phyloP scores from a whole-genome alignment of 2,888 invertebrate genomes.

The Deroplatys truncata region DNA sequence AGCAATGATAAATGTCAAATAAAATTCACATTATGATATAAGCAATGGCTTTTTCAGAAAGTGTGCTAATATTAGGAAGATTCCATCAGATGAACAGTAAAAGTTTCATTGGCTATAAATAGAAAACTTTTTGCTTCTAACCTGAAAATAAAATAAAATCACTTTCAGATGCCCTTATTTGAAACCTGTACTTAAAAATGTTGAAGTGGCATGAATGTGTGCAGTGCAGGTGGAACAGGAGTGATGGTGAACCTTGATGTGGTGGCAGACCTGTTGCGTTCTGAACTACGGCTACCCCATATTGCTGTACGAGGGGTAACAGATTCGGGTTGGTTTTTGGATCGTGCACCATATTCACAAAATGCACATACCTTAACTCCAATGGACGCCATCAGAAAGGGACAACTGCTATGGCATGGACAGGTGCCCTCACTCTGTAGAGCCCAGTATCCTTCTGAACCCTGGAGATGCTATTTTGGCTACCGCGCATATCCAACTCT shows the following conservation, averaged over 20 bases:
- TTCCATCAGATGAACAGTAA: too few relatives aligned
- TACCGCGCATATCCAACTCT: conserved; percentile 82
- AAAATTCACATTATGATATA: too few relatives aligned
- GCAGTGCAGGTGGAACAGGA: conserved; percentile 91
- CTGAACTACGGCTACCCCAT: conserved; percentile 50
- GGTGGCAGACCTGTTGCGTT: conserved; percentile 66
- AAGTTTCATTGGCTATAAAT: too few relatives aligned
- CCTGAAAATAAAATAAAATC: too few relatives aligned
- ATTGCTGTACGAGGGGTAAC: conserved; percentile 78
- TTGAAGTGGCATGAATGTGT: conserved; percentile 36
- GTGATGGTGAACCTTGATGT: conserved; percentile 87
- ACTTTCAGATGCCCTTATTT: too few relatives aligned
- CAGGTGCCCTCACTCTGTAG: conserved; percentile 74
- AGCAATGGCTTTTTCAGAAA: too few relatives aligned
- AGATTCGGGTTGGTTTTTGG: conserved; percentile 94
- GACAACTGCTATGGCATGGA: conserved; percentile 76
- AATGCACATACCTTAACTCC: conserved; percentile 52
- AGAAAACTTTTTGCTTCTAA: too few relatives aligned
- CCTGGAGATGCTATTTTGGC: conserved; percentile 91
- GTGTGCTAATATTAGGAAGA: too few relatives aligned
- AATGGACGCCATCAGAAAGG: conserved; percentile 64
- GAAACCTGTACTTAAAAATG: neutral
- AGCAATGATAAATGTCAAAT: too few relatives aligned
- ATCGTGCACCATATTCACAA: conserved; percentile 68
- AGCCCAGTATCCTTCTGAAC: conserved; percentile 63